phyloP scores from a whole-genome alignment of 2,113 vertebrate genomes.

The Dipodomys spectabilis region DNA sequence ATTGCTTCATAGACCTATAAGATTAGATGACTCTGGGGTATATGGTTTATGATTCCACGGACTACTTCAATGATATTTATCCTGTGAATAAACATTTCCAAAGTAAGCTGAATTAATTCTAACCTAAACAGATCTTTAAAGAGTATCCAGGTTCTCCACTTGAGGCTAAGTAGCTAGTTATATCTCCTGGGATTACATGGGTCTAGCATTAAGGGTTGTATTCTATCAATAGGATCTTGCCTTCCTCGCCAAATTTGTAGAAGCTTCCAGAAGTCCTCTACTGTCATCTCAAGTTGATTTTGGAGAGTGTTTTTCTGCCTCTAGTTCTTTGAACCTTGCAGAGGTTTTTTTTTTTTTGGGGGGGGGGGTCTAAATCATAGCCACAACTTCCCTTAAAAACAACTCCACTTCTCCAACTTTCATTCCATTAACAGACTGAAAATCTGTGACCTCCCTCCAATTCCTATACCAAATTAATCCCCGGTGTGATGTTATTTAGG shows the following conservation, averaged over 20 bases:
- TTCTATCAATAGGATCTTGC: neutral
- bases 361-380: neutral
- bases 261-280: neutral
- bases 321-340: neutral
- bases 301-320: neutral
- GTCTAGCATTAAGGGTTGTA: neutral
- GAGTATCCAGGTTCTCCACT: neutral
- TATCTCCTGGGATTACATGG: neutral
- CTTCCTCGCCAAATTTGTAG: neutral
- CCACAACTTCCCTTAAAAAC: too few species aligned
- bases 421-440: neutral
- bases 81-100: slow-evolving; percentile 17
- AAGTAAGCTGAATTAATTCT: neutral
- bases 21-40: too few species aligned
- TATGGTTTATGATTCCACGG: neutral
- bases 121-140: neutral
- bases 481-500: neutral
- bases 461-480: neutral
- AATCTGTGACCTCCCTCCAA: neutral
- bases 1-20: neutral
- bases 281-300: neutral
- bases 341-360: neutral
- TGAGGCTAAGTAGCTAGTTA: neutral
- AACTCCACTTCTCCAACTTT: neutral
- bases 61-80: neutral